A percentile compares a stretch with the other conserved stretches of the same genome.
Evolutionary conservation across 2,113 vertebrate species (phyloP).

Genomic region (Probosciger aterrimus): DNA sequence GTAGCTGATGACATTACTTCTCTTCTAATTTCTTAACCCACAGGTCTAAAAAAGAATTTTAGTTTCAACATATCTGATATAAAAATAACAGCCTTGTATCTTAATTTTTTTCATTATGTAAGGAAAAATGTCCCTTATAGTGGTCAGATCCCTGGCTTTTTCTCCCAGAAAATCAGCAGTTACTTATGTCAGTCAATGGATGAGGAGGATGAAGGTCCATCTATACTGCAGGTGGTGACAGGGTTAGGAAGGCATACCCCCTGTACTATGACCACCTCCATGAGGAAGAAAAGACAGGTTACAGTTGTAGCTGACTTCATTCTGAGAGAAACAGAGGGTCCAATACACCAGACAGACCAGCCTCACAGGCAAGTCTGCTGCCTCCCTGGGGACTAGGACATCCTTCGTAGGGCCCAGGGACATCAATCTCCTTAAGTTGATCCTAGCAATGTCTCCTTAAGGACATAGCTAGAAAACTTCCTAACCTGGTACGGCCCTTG

Average conservation of each 20-base stretch:
- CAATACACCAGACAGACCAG: background rate
- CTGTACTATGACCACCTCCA: background rate
- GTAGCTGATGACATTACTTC: background rate
- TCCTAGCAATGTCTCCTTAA: background rate
- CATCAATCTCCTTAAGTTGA: background rate
- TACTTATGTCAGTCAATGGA: background rate
- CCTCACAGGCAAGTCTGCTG: background rate
- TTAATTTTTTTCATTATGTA: background rate
- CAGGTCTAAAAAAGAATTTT: background rate
- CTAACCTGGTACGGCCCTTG: background rate
- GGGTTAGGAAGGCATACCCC: background rate
- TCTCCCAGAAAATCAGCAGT: background rate
- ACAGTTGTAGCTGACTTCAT: background rate
- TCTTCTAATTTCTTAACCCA: background rate
- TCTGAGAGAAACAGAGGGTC: background rate
- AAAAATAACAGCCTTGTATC: background rate
- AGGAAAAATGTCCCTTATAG: background rate
- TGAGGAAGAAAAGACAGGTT: background rate
- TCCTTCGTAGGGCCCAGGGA: background rate
- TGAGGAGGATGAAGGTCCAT: background rate
- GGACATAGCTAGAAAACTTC: background rate
- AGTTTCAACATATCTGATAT: background rate
- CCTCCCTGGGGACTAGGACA: background rate
- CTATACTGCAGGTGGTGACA: background rate
- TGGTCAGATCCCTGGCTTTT: background rate